Evolutionary conservation across 1,140 invertebrate species (phyloP), one percentile per base, ranked within the genome.

Genomic region (Xylocopa sonorina): DNA sequence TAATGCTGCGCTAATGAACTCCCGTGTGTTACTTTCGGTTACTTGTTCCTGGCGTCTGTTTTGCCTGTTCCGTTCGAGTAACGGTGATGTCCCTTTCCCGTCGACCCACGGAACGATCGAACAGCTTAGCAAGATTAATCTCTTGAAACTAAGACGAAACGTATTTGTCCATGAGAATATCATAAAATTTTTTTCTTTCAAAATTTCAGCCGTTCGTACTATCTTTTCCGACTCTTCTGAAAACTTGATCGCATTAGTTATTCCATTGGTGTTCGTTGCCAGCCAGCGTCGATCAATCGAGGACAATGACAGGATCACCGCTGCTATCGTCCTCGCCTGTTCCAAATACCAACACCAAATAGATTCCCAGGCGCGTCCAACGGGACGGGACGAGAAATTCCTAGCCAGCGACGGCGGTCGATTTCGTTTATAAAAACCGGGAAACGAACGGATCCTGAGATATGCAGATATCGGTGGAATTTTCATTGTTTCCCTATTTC

Each of bases 1-100:
- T 57, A 34, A 84, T 63, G 50, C 67, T 32, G 34, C 69, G 83
- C 72, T 82, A 84, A 85, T 73, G 83, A 58, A 82, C 64, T 76
- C 41, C 57, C 48, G 24, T 27, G 18, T 5, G 58, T 51, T 72
- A 73, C 58, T 78, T 78, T 71, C 21, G 21, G 34, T 32, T n/a
- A n/a, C 51, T 78, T 46, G 21, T 27, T 46, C 27, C 14, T 24
- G 1, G 64, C 7, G n/a, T 16, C 21, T 51, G 57, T 51, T 62
- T 38, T 32, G 29, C 18, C 18, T 18, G 18, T 14, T 0, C 2
- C 41, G 1, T 7, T 12, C 16, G 14, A 50, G 18, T 48, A 51
- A 48, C 43, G 34, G 18, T 43, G 10, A 27, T 41, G n/a, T 43
- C 38, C 18, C 10, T n/a, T 50, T 16, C n/a, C 41, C 6, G 6